Evolutionary conservation across 2,113 vertebrate genomes (phyloP), one percentile per base, ranked within the genome.

Genomic region (Spilogale gracilis): DNA sequence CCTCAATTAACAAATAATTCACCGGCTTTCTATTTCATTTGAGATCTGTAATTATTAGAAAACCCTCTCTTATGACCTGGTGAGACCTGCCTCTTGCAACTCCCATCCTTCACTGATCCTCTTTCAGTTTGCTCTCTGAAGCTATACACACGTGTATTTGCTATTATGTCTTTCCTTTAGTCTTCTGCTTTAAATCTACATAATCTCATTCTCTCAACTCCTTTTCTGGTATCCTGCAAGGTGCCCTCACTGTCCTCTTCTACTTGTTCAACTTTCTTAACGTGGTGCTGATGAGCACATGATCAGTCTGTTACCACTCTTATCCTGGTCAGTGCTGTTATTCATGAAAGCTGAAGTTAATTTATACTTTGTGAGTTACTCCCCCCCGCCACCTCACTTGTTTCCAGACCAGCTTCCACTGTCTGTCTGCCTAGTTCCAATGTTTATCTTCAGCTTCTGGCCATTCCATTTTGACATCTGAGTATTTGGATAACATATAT

Each of bases 401-500:
- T 80, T 88, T 88, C 58, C 81, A 92, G 25, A 50, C 76, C 20
- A 21, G 45, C 78, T 93, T 89, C 91, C 9, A 38, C 61, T 73
- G 9, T 58, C 2, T 43, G 25, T 87, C n/a, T 86, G 60, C 21
- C 65, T 84, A 73, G 23, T 85, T 94, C 52, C 56, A 23, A 56
- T 50, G 14, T 95, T 89, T 87, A 89, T 60, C 54, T 73, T 93
- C 54, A 96, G 38, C 89, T 81, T 91, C 63, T 63, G 13, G 18
- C 69, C 50, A 81, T 85, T 95, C n/a, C 58, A 83, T 96, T 96
- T 50, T 88, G 85, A 25, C 7, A 65, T 85, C 94, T 89, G 79
- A 80, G 43, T 95, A 94, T 96, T 90, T 97, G 80, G 85, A 38
- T 97, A 94, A 71, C 76, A 78, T 69, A 65, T 30, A 87, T 9